These are phyloP conservation scores for Cebus imitator DNA, from an alignment of 2,113 vertebrate genomes.

Conservation along the genomic window DNA sequence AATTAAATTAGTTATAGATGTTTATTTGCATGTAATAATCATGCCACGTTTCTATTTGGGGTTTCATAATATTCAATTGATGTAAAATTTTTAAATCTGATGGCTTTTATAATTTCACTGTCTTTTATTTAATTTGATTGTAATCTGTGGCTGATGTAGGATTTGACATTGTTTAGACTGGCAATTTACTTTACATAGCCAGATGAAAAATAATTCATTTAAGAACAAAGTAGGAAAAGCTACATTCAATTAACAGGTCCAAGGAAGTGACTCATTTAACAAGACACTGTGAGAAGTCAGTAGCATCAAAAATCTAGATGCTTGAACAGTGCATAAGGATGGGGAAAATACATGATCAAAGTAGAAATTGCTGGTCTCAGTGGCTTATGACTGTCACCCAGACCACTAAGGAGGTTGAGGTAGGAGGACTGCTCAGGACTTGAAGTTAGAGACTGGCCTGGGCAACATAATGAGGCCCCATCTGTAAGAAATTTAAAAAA, in stretches of 20 bases:
- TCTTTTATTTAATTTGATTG: neutral
- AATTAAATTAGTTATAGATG: neutral
- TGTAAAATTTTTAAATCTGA: neutral
- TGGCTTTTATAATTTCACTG: neutral
- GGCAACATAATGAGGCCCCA: no score
- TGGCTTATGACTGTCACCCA: no score
- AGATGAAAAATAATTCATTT: neutral
- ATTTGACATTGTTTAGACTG: fast-evolving
- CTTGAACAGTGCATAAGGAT: neutral
- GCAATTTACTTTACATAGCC: neutral
- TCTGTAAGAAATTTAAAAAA: no score
- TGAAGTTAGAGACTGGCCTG: no score
- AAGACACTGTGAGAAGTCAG: neutral
- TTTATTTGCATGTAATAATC: neutral
- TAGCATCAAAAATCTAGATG: neutral
- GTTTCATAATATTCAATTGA: neutral
- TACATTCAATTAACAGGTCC: neutral
- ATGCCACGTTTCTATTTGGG: neutral
- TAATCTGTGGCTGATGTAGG: neutral
- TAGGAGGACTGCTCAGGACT: no score
- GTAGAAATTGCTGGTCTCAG: neutral
- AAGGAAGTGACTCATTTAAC: neutral
- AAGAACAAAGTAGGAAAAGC: neutral
- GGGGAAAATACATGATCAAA: neutral
- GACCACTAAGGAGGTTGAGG: no score